Percentiles rank a stretch among this genome's conserved stretches.
Evolutionary conservation across 2,888 invertebrate genomes (phyloP).

Genomic region (Ennomos quercinarius): DNA sequence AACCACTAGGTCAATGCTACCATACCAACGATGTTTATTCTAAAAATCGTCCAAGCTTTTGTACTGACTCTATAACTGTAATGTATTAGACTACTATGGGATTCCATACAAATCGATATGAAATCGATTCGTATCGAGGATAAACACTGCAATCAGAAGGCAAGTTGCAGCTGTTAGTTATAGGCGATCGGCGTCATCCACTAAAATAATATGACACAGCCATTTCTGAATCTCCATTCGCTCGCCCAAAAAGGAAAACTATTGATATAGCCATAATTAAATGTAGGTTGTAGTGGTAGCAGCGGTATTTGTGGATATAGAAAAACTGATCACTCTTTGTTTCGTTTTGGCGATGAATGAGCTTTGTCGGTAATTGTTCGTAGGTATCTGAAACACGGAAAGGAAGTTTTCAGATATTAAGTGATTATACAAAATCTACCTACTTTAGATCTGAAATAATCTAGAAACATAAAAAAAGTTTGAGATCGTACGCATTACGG

Average conservation of each 20-base stretch:
- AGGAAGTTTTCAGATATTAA: no score
- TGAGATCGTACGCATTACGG: no score
- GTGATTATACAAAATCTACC: no score
- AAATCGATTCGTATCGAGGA: slow-evolving; percentile 78
- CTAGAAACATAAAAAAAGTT: no score
- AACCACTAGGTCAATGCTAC: no score
- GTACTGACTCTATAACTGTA: slow-evolving; percentile 13
- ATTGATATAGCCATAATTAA: slow-evolving; percentile 72
- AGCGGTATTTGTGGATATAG: slow-evolving; percentile 36
- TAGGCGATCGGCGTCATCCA: slow-evolving; percentile 77
- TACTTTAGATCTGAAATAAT: no score
- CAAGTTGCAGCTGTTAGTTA: slow-evolving; percentile 80
- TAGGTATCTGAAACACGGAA: no score
- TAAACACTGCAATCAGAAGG: slow-evolving; percentile 82
- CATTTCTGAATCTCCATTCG: slow-evolving; percentile 74
- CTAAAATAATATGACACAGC: slow-evolving; percentile 86
- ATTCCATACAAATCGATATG: slow-evolving; percentile 77
- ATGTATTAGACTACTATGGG: slow-evolving; percentile 73
- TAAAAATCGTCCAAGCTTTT: slow-evolving; percentile 4
- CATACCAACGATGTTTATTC: no score
- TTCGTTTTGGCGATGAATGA: no score
- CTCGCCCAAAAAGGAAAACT: slow-evolving; percentile 73
- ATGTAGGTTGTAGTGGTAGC: slow-evolving; percentile 61
- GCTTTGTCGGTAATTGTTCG: no score
- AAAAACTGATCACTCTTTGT: neutral